phyloP scores from a whole-genome alignment of 2,113 vertebrate species.

The Melanostigma gelatinosum region DNA sequence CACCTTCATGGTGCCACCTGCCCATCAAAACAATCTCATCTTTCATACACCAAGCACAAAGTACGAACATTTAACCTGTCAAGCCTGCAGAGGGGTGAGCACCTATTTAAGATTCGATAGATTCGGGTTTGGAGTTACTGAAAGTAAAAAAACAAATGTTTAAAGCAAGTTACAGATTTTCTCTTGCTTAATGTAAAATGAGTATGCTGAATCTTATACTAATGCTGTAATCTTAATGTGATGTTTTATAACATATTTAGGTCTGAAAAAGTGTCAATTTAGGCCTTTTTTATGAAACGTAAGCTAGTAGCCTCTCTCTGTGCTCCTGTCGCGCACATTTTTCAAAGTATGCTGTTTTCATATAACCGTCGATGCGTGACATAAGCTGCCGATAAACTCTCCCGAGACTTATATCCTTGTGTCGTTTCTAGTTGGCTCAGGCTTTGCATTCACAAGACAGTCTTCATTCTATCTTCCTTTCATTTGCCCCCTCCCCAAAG shows the following conservation, averaged over 20 bases:
- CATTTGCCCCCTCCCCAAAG: conserved; percentile 16
- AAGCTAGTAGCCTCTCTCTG: conserved; percentile 35
- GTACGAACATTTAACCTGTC: background rate
- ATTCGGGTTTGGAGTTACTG: background rate
- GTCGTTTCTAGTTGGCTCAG: conserved; percentile 55
- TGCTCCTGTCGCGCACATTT: conserved; percentile 47
- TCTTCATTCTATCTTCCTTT: conserved; percentile 34
- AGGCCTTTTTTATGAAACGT: conserved; percentile 17
- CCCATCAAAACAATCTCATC: too few relatives aligned
- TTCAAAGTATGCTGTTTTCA: conserved; percentile 64
- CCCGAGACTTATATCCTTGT: conserved; percentile 48
- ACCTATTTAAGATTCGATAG: background rate
- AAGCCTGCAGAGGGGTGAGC: background rate
- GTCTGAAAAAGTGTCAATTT: conserved; percentile 28
- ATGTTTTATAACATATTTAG: conserved; percentile 9
- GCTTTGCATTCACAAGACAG: conserved; percentile 69
- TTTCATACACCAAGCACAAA: background rate
- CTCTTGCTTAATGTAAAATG: background rate
- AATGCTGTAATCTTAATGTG: conserved; percentile 1
- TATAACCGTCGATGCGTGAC: conserved; percentile 60
- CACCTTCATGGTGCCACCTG: background rate
- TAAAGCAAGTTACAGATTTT: background rate
- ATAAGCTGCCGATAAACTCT: conserved; percentile 66
- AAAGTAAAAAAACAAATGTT: background rate
- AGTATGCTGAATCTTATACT: background rate